Percentiles rank a stretch among this genome's conserved stretches.
Conservation (phyloP, 64 coral and sea anemone genomes). For the Orbicella faveolata region DNA sequence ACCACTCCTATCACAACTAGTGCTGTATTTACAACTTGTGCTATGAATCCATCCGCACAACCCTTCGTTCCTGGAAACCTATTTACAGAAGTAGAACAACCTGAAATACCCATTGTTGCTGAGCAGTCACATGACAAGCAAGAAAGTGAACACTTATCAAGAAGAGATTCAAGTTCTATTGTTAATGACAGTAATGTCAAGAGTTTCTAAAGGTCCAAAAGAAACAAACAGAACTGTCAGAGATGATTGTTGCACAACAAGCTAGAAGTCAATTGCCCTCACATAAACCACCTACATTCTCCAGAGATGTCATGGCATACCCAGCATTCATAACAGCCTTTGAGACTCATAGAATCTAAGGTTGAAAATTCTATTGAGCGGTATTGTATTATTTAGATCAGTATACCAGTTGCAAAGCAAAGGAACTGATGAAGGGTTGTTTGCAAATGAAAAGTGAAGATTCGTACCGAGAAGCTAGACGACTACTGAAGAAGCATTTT, state of each 20-base stretch:
- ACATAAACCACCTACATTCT: constrained; percentile 8
- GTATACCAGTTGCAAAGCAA: constrained; percentile 61
- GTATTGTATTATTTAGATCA: constrained; percentile 63
- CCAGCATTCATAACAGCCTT: no score
- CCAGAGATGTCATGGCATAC: no score
- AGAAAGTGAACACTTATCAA: not conserved
- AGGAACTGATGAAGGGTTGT: not conserved
- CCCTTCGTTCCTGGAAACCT: not conserved
- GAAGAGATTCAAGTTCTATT: not conserved
- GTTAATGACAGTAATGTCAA: not conserved
- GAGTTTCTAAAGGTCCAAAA: not conserved
- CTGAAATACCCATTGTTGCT: not conserved
- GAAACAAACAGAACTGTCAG: no score
- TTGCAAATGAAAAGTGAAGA: constrained; percentile 52
- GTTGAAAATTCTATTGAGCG: constrained; percentile 7
- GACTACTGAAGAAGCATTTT: constrained; percentile 64
- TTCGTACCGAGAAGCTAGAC: constrained; percentile 58
- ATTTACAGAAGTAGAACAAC: not conserved
- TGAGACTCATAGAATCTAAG: not conserved
- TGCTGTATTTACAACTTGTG: not conserved
- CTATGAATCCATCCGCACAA: constrained; percentile 17
- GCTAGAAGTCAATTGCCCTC: not conserved
- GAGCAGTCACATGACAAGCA: not conserved
- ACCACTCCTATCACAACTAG: not conserved
- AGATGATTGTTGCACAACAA: no score